Evolutionary conservation across 2,888 invertebrate species (phyloP), one percentile per base, ranked within the genome.

Genomic region (Dolichopus griseipennis): DNA sequence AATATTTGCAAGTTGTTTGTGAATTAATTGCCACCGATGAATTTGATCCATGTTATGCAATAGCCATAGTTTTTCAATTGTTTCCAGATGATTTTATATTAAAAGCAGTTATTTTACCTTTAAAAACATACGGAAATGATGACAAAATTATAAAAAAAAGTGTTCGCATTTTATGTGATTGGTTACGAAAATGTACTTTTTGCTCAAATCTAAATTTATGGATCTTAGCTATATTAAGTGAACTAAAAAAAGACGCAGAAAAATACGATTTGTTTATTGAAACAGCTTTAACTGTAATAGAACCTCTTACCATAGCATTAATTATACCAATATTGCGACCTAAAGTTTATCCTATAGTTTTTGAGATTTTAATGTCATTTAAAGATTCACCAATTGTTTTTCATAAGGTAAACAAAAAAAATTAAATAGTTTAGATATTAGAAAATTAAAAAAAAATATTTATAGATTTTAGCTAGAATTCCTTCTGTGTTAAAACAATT

Each of bases 191-290:
- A 68, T 88, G 88, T 84, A 85, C 85, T 33, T 84, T 84, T 70
- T 87, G 87, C 0, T 84, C 87, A 3, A 85, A 86, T 65, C 81
- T 91, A 0, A 86, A 87, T 34, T 83, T 85, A 12, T 88, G 91
- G 85, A 85, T 90, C 1, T 80, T 88, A 74, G 85, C 87, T 4
- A 87, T 89, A 72, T 85, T 91, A 74, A 20, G 20, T 10, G 84
- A 83, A 72, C 87, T 86, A 0, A 79, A 91, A 34, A 86, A 88
- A 77, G 85, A 86, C 71, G 84, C 83, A 41, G 82, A 84, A 33
- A 84, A 85, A 33, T 84, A 81, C 71, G 81, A 83, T 52, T 83
- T 88, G 34, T 75, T 88, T 2, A 83, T 85, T 6, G 86, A 88
- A 68, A 87, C 89, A 4, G 86, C 88, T 0, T 75, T 87, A 66